These are phyloP conservation scores for Brotula barbata DNA, from an alignment of 2,797 vertebrate species.

Conservation along the genomic window DNA sequence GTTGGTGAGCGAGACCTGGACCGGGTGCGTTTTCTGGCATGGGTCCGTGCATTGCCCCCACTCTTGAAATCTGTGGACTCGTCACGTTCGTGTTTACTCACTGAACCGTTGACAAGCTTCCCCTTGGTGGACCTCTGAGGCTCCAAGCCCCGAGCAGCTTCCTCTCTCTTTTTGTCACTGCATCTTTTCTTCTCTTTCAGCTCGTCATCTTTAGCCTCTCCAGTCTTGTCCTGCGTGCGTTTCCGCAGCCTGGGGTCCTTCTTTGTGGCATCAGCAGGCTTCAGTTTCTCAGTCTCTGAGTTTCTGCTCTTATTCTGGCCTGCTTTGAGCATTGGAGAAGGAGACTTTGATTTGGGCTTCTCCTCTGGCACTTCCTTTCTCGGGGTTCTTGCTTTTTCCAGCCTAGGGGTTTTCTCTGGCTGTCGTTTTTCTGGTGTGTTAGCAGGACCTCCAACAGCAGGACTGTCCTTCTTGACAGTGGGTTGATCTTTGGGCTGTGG, in stretches of 20 bases:
- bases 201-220: slow-evolving; percentile 84
- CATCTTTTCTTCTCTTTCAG: slow-evolving; percentile 87
- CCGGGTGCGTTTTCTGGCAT: slow-evolving; percentile 87
- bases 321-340: slow-evolving; percentile 82
- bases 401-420: slow-evolving; percentile 78
- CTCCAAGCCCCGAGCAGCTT: slow-evolving; percentile 75
- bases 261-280: slow-evolving; percentile 80
- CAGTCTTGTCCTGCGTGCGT: slow-evolving; percentile 84
- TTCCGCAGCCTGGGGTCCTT: slow-evolving; percentile 92
- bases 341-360: slow-evolving; percentile 85
- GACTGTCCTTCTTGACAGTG: slow-evolving; percentile 80
- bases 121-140: slow-evolving; percentile 81
- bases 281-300: slow-evolving; percentile 77
- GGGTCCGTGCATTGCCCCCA: slow-evolving; percentile 80
- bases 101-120: slow-evolving; percentile 86
- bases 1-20: slow-evolving; percentile 88
- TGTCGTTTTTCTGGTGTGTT: slow-evolving; percentile 77
- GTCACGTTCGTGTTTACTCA: slow-evolving; percentile 81
- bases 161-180: slow-evolving; percentile 87
- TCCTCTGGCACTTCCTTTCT: slow-evolving; percentile 83
- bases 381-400: slow-evolving; percentile 81
- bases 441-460: slow-evolving; percentile 36
- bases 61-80: slow-evolving; percentile 81
- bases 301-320: slow-evolving; percentile 71
- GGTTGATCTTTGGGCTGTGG: slow-evolving; percentile 84